phyloP scores from a whole-genome alignment of 2,113 vertebrate species.

The Alces alces region DNA sequence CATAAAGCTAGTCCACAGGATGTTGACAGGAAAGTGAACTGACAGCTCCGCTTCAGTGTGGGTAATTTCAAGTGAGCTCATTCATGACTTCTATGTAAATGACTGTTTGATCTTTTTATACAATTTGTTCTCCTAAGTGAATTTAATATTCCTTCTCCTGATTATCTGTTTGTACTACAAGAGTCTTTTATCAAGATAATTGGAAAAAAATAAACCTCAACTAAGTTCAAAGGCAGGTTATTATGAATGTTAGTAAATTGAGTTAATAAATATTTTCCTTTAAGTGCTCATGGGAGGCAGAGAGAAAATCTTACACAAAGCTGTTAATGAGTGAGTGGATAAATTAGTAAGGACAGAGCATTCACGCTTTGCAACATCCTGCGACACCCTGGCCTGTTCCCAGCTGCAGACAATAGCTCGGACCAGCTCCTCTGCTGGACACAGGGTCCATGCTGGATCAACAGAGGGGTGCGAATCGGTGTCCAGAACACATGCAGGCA shows the following conservation, averaged over 20 bases:
- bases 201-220: neutral
- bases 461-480: neutral
- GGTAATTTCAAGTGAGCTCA: neutral
- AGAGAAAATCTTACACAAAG: neutral
- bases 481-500: neutral
- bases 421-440: neutral
- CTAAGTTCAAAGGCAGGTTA: neutral
- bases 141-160: neutral
- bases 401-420: neutral
- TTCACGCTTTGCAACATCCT: accelerated
- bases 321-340: neutral
- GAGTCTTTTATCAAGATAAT: neutral
- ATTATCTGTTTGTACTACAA: neutral
- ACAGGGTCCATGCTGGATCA: too few relatives aligned
- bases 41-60: neutral
- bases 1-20: neutral
- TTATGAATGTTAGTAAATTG: neutral
- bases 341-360: neutral
- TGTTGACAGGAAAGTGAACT: too few relatives aligned
- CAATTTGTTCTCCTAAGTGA: neutral
- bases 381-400: accelerated
- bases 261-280: neutral
- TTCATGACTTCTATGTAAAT: neutral
- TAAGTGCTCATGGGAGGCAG: neutral
- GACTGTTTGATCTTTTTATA: neutral